phyloP scores from a whole-genome alignment of 2,888 invertebrate genomes.

The Halictus quadricinctus region DNA sequence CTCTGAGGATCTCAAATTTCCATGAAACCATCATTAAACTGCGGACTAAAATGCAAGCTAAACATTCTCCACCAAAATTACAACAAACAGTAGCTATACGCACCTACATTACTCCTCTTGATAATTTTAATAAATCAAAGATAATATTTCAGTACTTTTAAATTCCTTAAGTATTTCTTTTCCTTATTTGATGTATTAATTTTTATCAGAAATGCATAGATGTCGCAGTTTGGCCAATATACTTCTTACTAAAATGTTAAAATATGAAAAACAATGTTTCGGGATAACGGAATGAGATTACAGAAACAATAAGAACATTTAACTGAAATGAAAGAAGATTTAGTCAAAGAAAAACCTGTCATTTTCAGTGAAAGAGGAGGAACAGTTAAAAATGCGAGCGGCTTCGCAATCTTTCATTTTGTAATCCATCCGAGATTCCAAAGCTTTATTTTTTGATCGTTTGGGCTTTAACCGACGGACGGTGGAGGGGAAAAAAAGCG shows the following conservation, averaged over 20 bases:
- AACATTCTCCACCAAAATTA: too few relatives aligned
- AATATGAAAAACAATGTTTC: background rate
- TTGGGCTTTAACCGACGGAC: slow-evolving; percentile 34
- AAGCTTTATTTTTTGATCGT: background rate
- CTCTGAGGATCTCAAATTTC: too few relatives aligned
- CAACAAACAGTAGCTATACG: too few relatives aligned
- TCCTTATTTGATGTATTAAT: too few relatives aligned
- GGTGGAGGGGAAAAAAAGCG: background rate
- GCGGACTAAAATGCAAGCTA: too few relatives aligned
- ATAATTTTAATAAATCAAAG: too few relatives aligned
- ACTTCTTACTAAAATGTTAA: background rate
- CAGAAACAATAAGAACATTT: background rate
- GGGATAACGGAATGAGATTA: background rate
- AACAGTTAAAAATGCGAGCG: background rate
- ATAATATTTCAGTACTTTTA: too few relatives aligned
- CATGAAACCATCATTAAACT: too few relatives aligned
- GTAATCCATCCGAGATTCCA: background rate
- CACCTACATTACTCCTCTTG: too few relatives aligned
- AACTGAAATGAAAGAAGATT: background rate
- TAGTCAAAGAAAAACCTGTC: background rate
- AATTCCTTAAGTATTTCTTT: too few relatives aligned
- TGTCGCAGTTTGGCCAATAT: too few relatives aligned
- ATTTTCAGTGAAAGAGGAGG: background rate
- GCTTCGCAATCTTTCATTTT: background rate
- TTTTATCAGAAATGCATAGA: too few relatives aligned